These are phyloP conservation scores for Sciurus niger DNA, from an alignment of 2,113 vertebrate genomes.

Conservation along the genomic window DNA sequence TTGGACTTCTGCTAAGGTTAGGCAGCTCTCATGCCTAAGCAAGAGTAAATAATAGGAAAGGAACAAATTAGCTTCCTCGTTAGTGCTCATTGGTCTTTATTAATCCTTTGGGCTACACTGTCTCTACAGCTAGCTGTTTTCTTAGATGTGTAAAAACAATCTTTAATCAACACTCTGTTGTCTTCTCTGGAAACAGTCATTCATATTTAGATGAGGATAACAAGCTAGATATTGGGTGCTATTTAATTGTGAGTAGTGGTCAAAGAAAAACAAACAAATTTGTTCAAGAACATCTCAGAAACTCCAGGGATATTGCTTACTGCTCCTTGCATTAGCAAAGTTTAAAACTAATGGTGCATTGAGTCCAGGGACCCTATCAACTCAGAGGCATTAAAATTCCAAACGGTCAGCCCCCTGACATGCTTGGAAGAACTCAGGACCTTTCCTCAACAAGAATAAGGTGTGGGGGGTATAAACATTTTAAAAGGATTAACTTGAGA, in stretches of 20 bases:
- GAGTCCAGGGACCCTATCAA: not conserved
- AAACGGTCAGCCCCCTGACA: not conserved
- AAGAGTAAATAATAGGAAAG: constrained; percentile 67
- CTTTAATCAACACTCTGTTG: constrained; percentile 67
- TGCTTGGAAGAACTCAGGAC: not conserved
- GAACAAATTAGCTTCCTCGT: constrained; percentile 72
- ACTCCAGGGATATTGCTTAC: constrained; percentile 62
- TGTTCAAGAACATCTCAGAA: constrained; percentile 51
- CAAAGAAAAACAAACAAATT: constrained; percentile 62
- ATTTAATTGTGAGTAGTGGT: constrained; percentile 51
- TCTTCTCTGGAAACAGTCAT: constrained; percentile 21
- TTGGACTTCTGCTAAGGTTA: constrained; percentile 27
- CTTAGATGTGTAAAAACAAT: constrained; percentile 52
- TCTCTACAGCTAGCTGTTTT: constrained; percentile 57
- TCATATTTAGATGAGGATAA: constrained; percentile 53
- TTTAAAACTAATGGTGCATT: constrained; percentile 63
- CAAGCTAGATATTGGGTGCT: constrained; percentile 50
- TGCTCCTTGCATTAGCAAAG: constrained; percentile 10
- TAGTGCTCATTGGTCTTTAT: constrained; percentile 72
- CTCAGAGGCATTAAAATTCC: constrained; percentile 11
- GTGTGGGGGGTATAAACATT: constrained; percentile 61
- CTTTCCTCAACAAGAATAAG: constrained; percentile 17
- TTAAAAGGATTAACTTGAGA: constrained; percentile 56
- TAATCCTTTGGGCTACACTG: constrained; percentile 57
- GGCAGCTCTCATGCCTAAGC: constrained; percentile 52